phyloP scores from a whole-genome alignment of 2,888 invertebrate species.

The Panopea generosa region DNA sequence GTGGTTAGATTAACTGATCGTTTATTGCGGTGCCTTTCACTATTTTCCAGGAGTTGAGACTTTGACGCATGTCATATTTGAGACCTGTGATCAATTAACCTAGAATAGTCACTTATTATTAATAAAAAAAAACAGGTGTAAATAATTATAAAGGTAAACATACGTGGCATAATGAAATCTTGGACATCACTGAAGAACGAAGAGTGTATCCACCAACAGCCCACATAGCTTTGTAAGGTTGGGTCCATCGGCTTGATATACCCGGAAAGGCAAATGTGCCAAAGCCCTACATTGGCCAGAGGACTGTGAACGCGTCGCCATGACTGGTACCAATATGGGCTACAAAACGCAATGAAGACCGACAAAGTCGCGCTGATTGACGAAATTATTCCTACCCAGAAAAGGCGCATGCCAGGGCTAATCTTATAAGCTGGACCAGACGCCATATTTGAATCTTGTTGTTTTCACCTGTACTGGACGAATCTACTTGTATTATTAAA shows the following conservation, averaged over 20 bases:
- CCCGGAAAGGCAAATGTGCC: constrained; percentile 80
- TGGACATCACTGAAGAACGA: constrained; percentile 73
- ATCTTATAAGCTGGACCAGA: constrained; percentile 48
- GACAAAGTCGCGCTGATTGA: constrained; percentile 68
- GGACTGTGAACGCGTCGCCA: constrained; percentile 81
- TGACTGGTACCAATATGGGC: constrained; percentile 81
- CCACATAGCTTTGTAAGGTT: constrained; percentile 77
- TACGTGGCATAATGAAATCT: constrained; percentile 77
- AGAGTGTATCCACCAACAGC: constrained; percentile 83
- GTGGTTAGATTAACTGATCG: no score
- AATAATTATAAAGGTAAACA: constrained; percentile 37
- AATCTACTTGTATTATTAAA: constrained; percentile 23
- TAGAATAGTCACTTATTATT: no score
- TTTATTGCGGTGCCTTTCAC: no score
- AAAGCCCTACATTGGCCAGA: constrained; percentile 78
- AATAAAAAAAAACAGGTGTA: no score
- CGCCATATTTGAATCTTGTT: constrained; percentile 62
- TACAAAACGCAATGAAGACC: constrained; percentile 76
- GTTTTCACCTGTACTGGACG: constrained; percentile 43
- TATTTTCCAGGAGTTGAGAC: no score
- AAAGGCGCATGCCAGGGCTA: constrained; percentile 67
- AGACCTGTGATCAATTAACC: no score
- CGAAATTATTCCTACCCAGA: constrained; percentile 67
- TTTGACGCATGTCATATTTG: no score
- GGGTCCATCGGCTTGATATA: constrained; percentile 79